Conservation (phyloP, 2,888 invertebrate genomes). For the Parnassius glacialis region DNA sequence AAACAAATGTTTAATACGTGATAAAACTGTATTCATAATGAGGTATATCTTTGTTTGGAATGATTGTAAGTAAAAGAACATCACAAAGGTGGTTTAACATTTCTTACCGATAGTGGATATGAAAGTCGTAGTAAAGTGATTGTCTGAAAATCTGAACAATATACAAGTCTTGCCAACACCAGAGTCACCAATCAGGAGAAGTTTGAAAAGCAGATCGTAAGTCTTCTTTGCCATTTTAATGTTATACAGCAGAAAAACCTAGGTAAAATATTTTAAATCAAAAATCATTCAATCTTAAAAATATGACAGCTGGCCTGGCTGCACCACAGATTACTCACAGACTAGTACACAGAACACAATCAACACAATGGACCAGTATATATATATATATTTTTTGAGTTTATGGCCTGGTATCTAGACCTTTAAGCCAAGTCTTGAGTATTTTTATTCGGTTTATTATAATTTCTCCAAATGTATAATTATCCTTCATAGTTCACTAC, state of each 20-base stretch:
- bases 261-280: conserved; percentile 30
- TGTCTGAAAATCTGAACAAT: conserved; percentile 96
- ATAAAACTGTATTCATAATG: conserved; percentile 3
- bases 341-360: too few species aligned
- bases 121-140: conserved; percentile 96
- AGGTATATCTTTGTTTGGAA: not conserved
- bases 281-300: conserved; percentile 44
- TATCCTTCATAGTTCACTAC: too few species aligned
- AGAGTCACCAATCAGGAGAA: conserved; percentile 95
- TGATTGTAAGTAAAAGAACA: conserved; percentile 22
- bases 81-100: conserved; percentile 56
- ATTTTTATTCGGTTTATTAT: too few species aligned
- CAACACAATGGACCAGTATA: too few species aligned
- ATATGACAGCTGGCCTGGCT: conserved; percentile 35
- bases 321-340: too few species aligned
- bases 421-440: too few species aligned
- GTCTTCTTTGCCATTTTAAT: conserved; percentile 95
- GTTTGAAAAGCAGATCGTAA: conserved; percentile 95
- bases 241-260: conserved; percentile 28
- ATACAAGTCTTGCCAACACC: conserved; percentile 98
- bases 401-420: too few species aligned
- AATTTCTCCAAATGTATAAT: too few species aligned
- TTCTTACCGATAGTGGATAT: conserved; percentile 95
- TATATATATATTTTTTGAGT: too few species aligned
- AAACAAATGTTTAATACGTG: too few species aligned